Conservation (phyloP, 1,140 invertebrate species). For the Ostrea edulis region DNA sequence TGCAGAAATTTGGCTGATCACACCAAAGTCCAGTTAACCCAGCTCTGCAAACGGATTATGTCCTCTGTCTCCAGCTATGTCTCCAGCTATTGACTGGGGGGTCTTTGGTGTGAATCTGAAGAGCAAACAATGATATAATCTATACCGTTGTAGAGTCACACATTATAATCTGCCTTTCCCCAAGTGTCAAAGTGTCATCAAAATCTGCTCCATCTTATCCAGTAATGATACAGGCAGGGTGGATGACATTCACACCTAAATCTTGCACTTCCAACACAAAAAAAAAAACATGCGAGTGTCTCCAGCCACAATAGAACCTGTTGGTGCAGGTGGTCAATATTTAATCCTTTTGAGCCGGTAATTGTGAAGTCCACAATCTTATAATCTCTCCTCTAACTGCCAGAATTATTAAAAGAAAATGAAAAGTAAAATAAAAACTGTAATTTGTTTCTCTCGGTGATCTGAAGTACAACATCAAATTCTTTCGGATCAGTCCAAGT, state of each 20-base stretch:
- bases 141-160: neutral
- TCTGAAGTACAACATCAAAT: neutral
- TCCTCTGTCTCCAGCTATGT: neutral
- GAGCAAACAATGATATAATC: neutral
- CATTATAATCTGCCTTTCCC: neutral
- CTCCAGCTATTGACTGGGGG: neutral
- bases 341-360: neutral
- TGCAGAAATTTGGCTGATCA: neutral
- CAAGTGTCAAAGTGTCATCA: neutral
- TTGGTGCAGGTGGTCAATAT: neutral
- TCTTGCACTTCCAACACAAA: neutral
- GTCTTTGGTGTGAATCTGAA: constrained; percentile 9
- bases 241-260: neutral
- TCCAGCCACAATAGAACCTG: constrained; percentile 10
- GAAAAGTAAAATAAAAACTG: constrained; percentile 13
- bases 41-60: neutral
- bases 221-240: neutral
- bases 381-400: neutral
- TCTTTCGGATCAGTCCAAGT: neutral
- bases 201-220: neutral
- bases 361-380: neutral
- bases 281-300: neutral
- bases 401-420: constrained; percentile 25
- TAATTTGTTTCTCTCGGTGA: neutral
- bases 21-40: neutral